Conservation (phyloP, 2,797 vertebrate species). For the Nyctibius grandis region DNA sequence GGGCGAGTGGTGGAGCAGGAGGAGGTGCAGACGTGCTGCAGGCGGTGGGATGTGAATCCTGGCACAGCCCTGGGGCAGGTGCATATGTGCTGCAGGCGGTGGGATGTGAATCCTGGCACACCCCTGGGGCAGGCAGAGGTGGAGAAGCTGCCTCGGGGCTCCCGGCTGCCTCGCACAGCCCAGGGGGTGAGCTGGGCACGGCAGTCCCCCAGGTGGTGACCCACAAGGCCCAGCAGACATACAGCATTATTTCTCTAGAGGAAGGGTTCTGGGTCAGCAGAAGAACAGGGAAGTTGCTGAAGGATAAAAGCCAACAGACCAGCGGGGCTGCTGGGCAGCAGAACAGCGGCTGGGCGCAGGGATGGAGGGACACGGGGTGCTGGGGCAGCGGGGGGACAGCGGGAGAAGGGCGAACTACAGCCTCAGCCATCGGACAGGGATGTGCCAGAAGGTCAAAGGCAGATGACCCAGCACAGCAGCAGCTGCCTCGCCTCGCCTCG, state of each 20-base stretch:
- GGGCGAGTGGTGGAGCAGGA: rapidly evolving
- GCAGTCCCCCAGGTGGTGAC: neutral
- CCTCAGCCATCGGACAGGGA: rapidly evolving
- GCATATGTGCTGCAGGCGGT: neutral
- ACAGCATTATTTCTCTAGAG: neutral
- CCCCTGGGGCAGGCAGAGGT: neutral
- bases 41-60: neutral
- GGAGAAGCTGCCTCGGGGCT: neutral
- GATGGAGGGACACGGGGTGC: neutral
- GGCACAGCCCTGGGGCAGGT: too few species aligned
- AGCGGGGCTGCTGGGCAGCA: neutral
- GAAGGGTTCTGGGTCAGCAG: neutral
- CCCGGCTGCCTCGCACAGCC: neutral
- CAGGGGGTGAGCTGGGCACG: neutral
- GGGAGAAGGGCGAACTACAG: neutral
- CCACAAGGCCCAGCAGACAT: neutral
- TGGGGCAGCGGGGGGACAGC: neutral
- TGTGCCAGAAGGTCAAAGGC: neutral
- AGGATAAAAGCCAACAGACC: neutral
- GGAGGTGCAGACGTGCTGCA: too few species aligned
- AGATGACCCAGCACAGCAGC: rapidly evolving
- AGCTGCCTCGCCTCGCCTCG: rapidly evolving
- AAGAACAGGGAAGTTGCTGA: neutral
- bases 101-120: neutral
- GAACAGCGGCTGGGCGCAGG: rapidly evolving